Base-by-base conservation (phyloP, 1,140 invertebrate genomes). In the Drosophila parabipectinata region DNA sequence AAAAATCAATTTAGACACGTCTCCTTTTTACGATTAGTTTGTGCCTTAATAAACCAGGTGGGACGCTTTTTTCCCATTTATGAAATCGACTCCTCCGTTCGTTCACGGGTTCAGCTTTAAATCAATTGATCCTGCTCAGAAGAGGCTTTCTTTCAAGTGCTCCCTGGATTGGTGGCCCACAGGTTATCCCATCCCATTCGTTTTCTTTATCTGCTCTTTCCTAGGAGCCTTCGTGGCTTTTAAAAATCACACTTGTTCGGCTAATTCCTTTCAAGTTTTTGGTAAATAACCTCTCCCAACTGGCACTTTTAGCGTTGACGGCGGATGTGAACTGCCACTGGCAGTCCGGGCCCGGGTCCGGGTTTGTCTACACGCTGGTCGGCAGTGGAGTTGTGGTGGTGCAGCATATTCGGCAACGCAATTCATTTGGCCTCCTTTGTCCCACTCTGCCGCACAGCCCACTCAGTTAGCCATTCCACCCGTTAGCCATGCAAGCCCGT, bases 181-280 rank as follows among this genome's bases (percentile, higher is more conserved):
- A 37, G 34, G 34, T 37, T 37, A 37, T 37, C 52, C 34, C 14
- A 26, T 48, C 18, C 68, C 53, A 72, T 72, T 69, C 34, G 44
- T 72, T 72, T 58, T 58, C 47, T 41, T 48, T 68, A 69, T 69
- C 52, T 67, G 34, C 32, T 50, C 26, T 18, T 24, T 55, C 45
- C 32, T 34, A 41, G 18, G 41, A 68, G 66, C 51, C 34, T 56
- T 69, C 37, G 30, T 41, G 51, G 41, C 57, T 44, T 30, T 66
- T 55, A 66, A 59, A 71, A 77, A 71, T 60, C 58, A 44, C 69
- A 62, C 57, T 52, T 66, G 66, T 61, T 54, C 77, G 54, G 62
- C 79, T 78, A 82, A 82, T 74, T 78, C 50, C 45, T 67, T 72
- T 82, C 50, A 71, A 79, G 64, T 79, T 83, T 74, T 74, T 78